These are phyloP conservation scores for Dryobotodes eremita DNA, from an alignment of 2,888 invertebrate genomes.

Conservation along the genomic window DNA sequence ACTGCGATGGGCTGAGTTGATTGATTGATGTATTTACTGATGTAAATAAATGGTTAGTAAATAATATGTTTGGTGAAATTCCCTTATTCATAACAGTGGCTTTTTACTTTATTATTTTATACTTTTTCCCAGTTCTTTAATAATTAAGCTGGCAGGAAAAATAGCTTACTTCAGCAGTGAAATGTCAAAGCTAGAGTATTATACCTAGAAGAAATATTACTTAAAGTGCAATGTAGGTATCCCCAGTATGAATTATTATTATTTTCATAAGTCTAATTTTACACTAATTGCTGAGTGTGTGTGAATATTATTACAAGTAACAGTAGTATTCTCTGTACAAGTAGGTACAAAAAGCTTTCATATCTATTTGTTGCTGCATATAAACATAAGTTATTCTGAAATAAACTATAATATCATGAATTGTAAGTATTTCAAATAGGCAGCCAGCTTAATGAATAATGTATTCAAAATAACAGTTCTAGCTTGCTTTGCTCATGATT, in stretches of 20 bases:
- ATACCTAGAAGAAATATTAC: background rate
- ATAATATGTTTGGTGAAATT: background rate
- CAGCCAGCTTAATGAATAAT: conserved; percentile 1
- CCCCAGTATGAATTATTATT: background rate
- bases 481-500: conserved; percentile 2
- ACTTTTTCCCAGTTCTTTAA: no score
- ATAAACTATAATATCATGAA: conserved; percentile 8
- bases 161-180: background rate
- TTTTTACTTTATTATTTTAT: conserved; percentile 1
- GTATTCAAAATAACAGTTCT: conserved; percentile 16
- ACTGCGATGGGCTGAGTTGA: background rate
- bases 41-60: background rate
- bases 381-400: background rate
- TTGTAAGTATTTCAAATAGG: background rate
- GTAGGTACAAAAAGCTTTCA: background rate
- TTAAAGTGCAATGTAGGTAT: background rate
- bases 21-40: background rate
- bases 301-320: background rate
- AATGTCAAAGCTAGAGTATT: background rate
- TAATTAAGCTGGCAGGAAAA: background rate
- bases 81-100: background rate
- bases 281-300: background rate
- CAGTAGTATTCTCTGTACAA: background rate
- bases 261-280: background rate
- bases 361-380: background rate